Evolutionary conservation across 2,113 vertebrate genomes (phyloP).

Genomic region (Sphaerodactylus townsendi): DNA sequence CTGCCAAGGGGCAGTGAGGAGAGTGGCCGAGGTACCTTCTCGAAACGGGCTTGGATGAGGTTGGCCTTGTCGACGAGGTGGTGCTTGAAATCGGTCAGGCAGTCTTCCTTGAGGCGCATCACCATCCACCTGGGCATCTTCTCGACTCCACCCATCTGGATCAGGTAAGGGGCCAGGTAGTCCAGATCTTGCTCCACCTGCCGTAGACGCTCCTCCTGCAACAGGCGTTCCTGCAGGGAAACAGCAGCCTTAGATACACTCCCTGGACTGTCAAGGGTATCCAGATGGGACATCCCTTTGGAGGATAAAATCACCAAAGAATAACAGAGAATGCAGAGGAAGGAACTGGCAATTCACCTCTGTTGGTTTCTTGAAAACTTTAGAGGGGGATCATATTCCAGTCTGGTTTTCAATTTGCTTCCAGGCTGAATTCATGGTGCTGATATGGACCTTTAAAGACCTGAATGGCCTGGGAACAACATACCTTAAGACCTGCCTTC

Average conservation of each 20-base stretch:
- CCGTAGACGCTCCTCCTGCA: conserved; percentile 66
- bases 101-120: conserved; percentile 65
- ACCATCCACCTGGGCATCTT: conserved; percentile 69
- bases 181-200: conserved; percentile 75
- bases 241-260: not conserved
- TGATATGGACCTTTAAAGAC: too few species aligned
- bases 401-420: too few species aligned
- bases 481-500: too few species aligned
- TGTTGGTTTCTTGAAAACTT: too few species aligned
- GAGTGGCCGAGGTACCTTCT: conserved; percentile 72
- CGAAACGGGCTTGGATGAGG: conserved; percentile 78
- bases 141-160: conserved; percentile 51
- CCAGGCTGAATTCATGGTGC: too few species aligned
- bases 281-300: not conserved
- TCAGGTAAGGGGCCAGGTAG: conserved; percentile 78
- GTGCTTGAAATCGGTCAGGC: conserved; percentile 74
- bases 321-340: too few species aligned
- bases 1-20: not conserved
- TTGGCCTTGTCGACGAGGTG: conserved; percentile 73
- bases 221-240: conserved; percentile 63
- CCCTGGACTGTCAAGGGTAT: not conserved
- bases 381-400: too few species aligned
- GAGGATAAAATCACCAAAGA: too few species aligned
- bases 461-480: too few species aligned
- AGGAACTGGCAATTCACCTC: too few species aligned